Evolutionary conservation across 2,888 invertebrate genomes (phyloP).

Genomic region (Amphipyra tragopoginis): DNA sequence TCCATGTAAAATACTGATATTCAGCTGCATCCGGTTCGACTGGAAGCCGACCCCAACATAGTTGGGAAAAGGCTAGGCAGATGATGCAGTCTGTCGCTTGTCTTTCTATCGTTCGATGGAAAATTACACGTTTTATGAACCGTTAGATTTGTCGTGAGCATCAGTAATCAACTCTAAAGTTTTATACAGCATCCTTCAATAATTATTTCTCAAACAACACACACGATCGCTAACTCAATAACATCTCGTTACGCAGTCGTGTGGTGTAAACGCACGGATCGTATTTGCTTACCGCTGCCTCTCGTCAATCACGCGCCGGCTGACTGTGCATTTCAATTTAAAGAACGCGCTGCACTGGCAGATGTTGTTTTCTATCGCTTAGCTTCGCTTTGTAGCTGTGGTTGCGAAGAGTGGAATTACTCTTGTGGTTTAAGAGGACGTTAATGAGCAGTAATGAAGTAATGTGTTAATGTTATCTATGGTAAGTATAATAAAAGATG

Average conservation of each 20-base stretch:
- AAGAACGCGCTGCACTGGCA: slow-evolving; percentile 63
- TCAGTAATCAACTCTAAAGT: too few relatives aligned
- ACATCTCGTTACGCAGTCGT: slow-evolving; percentile 59
- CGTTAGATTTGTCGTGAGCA: too few relatives aligned
- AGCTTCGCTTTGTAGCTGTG: slow-evolving; percentile 28
- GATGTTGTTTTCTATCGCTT: slow-evolving; percentile 49
- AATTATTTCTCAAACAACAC: background rate
- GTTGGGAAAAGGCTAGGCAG: too few relatives aligned
- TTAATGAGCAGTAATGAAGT: slow-evolving; percentile 4
- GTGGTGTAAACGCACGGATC: slow-evolving; percentile 70
- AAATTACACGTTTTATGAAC: too few relatives aligned
- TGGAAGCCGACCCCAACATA: too few relatives aligned
- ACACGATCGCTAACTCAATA: slow-evolving; percentile 38
- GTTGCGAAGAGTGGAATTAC: background rate
- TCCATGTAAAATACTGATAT: too few relatives aligned
- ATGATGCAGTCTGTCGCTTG: too few relatives aligned
- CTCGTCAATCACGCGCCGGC: slow-evolving; percentile 87
- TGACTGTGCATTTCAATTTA: slow-evolving; percentile 88
- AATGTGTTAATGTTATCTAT: background rate
- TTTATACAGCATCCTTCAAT: too few relatives aligned
- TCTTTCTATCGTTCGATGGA: too few relatives aligned
- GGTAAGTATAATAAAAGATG: too few relatives aligned
- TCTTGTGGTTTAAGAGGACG: background rate
- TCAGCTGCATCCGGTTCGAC: too few relatives aligned
- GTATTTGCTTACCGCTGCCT: slow-evolving; percentile 86